Conservation (phyloP, 2,113 vertebrate genomes). For the Microtus oregoni region DNA sequence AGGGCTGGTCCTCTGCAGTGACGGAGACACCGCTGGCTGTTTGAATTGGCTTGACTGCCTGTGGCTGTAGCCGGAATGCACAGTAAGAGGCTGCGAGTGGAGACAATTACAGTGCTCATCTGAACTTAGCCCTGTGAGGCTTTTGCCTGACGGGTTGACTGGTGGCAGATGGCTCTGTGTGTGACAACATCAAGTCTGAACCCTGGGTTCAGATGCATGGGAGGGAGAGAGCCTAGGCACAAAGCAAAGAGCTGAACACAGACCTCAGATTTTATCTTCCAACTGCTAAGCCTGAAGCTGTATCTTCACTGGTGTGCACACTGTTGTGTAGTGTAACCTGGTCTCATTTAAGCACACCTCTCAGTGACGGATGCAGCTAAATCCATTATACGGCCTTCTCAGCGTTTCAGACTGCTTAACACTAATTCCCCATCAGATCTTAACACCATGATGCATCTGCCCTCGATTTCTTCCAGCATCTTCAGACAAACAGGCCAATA, state of each 20-base stretch:
- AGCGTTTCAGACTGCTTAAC: neutral
- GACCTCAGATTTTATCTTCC: too few relatives aligned
- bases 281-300: neutral
- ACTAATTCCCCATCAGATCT: neutral
- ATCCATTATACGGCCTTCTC: neutral
- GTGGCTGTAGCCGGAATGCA: neutral
- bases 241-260: neutral
- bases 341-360: neutral
- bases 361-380: neutral
- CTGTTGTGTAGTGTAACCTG: neutral
- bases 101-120: neutral
- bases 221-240: neutral
- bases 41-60: neutral
- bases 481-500: neutral
- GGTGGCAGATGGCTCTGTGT: neutral
- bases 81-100: neutral
- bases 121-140: neutral
- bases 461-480: neutral
- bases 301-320: neutral
- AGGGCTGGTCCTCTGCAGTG: neutral
- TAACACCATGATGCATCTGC: neutral
- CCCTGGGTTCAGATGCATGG: neutral
- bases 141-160: neutral
- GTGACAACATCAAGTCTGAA: neutral
- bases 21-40: accelerated